These are phyloP conservation scores for Elanoides forficatus DNA, from an alignment of 2,113 vertebrate genomes.

Conservation along the genomic window DNA sequence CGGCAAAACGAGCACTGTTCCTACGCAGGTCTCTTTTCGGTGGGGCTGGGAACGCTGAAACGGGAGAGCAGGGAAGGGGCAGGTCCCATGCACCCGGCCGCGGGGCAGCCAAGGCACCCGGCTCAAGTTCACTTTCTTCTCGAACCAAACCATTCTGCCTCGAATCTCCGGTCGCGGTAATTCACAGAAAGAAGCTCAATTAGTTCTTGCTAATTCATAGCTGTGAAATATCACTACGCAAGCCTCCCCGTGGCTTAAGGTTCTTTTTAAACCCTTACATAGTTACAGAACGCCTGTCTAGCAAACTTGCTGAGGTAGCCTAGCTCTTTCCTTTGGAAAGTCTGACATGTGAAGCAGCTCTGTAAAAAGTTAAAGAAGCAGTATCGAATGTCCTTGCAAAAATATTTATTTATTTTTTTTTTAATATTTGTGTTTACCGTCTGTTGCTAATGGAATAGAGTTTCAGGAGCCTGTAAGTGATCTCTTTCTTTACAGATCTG, in stretches of 20 bases:
- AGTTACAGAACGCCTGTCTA: not conserved
- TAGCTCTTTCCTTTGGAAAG: not conserved
- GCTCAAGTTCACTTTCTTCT: not conserved
- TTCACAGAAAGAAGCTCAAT: not conserved
- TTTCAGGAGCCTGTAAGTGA: not conserved
- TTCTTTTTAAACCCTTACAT: not conserved
- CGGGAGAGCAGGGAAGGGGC: not conserved
- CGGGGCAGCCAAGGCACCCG: rapidly evolving
- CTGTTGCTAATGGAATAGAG: not conserved
- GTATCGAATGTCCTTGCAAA: not conserved
- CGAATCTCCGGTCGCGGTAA: not conserved
- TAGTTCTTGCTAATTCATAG: not conserved
- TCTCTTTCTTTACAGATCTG: not conserved
- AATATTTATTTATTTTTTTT: not conserved
- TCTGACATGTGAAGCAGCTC: not conserved
- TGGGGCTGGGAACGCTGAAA: not conserved
- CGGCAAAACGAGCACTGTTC: not conserved
- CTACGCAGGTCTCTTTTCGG: rapidly evolving
- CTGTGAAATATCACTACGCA: not conserved
- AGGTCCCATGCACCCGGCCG: rapidly evolving
- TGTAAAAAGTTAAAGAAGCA: not conserved
- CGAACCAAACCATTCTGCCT: not conserved
- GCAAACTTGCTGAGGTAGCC: not conserved
- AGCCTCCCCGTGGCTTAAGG: not conserved
- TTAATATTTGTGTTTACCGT: not conserved